phyloP scores from a whole-genome alignment of 2,888 invertebrate genomes.

The Agonopterix heracliana region DNA sequence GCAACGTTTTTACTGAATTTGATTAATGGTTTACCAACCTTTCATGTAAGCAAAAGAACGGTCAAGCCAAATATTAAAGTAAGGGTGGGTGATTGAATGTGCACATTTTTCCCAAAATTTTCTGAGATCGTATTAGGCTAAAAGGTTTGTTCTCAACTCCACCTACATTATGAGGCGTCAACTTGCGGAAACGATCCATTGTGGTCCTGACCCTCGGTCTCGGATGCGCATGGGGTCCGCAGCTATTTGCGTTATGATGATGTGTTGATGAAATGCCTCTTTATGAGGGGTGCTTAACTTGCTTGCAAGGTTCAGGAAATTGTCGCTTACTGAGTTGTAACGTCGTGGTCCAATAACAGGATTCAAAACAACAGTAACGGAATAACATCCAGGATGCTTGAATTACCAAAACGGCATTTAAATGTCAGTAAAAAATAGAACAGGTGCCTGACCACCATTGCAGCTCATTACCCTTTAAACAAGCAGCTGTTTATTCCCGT shows the following conservation, averaged over 20 bases:
- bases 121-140: slow-evolving; percentile 25
- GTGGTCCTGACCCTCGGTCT: slow-evolving; percentile 40
- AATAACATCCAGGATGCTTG: too few relatives aligned
- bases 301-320: slow-evolving; percentile 10
- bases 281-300: slow-evolving; percentile 39
- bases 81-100: background rate
- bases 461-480: slow-evolving; percentile 31
- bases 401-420: slow-evolving; percentile 19
- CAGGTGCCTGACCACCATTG: slow-evolving; percentile 32
- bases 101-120: background rate
- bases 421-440: slow-evolving; percentile 29
- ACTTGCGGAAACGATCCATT: slow-evolving; percentile 66
- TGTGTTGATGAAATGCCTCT: slow-evolving; percentile 52
- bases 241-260: slow-evolving; percentile 48
- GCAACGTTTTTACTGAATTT: slow-evolving; percentile 17
- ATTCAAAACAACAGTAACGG: too few relatives aligned
- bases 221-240: slow-evolving; percentile 45
- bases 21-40: slow-evolving; percentile 18
- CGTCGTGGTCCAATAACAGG: background rate
- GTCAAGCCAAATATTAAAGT: background rate
- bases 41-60: background rate
- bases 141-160: slow-evolving; percentile 33
- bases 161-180: slow-evolving; percentile 47
- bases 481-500: slow-evolving; percentile 34
- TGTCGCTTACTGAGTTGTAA: slow-evolving; percentile 1